A percentile compares a stretch with the other conserved stretches of the same genome.
Conservation (phyloP, 53 echinoderm and acorn worm species). For the Mesocentrotus franciscanus region DNA sequence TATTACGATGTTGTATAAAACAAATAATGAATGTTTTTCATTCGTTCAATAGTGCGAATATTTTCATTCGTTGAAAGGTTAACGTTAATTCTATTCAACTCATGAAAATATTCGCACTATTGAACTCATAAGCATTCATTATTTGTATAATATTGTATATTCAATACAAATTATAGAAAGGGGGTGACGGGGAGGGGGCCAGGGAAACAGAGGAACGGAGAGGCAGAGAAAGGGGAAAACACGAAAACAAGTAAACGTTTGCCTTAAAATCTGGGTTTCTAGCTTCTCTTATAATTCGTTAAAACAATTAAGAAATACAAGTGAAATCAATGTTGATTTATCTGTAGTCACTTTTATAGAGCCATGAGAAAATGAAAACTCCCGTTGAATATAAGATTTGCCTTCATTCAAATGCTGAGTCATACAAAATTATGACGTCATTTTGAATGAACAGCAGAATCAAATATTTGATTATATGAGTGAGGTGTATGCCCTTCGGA, state of each 20-base stretch:
- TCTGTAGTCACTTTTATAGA: neutral
- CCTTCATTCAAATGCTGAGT: neutral
- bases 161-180: no score
- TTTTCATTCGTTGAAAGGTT: no score
- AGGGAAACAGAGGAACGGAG: neutral
- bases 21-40: no score
- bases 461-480: constrained; percentile 10
- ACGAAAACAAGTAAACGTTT: neutral
- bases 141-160: no score
- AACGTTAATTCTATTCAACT: no score
- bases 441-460: neutral
- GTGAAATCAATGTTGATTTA: neutral
- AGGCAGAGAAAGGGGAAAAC: neutral
- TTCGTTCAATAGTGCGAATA: no score
- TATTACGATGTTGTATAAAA: no score
- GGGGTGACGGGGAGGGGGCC: neutral
- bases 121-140: no score
- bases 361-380: neutral
- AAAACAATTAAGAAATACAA: neutral
- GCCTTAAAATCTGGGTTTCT: neutral
- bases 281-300: neutral
- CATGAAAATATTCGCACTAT: no score
- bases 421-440: constrained; percentile 1
- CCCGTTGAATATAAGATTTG: neutral
- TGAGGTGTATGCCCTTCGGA: neutral